Percentiles rank a stretch among this genome's conserved stretches.
These are phyloP conservation scores for Adrianichthys oophorus DNA, from an alignment of 2,797 vertebrate species.

Conservation along the genomic window DNA sequence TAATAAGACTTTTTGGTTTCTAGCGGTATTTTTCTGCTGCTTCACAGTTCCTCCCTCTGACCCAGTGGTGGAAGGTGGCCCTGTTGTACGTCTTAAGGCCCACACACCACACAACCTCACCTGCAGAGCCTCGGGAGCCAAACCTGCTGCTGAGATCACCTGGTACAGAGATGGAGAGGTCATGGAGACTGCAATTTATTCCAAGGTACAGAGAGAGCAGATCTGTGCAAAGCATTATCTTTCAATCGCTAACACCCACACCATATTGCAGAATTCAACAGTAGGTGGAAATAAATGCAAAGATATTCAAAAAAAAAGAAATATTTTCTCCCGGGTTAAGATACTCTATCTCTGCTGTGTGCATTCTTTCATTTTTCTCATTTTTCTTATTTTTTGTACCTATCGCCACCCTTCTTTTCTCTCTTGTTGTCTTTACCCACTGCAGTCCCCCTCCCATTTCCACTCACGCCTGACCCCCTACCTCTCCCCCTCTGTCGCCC, in stretches of 20 bases:
- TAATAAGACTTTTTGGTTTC: constrained; percentile 37
- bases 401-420: constrained; percentile 39
- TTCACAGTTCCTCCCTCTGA: constrained; percentile 85
- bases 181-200: constrained; percentile 81
- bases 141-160: constrained; percentile 86
- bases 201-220: constrained; percentile 77
- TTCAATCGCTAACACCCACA: constrained; percentile 37
- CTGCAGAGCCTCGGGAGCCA: constrained; percentile 82
- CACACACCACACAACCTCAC: constrained; percentile 87
- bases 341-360: constrained; percentile 15
- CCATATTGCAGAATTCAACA: constrained; percentile 25
- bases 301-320: constrained; percentile 44
- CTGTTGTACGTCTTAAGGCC: constrained; percentile 85
- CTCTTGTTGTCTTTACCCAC: constrained; percentile 50
- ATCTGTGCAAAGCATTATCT: constrained; percentile 23
- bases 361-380: constrained; percentile 27
- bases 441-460: constrained; percentile 67
- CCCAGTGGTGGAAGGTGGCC: constrained; percentile 85
- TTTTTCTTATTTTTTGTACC: constrained; percentile 30
- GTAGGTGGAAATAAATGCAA: constrained; percentile 36
- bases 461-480: constrained; percentile 49
- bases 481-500: constrained; percentile 1
- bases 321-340: constrained; percentile 39
- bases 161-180: constrained; percentile 89
- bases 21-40: constrained; percentile 47